Base-by-base conservation (phyloP, 2,888 invertebrate genomes). In the Darwinula stevensoni region DNA sequence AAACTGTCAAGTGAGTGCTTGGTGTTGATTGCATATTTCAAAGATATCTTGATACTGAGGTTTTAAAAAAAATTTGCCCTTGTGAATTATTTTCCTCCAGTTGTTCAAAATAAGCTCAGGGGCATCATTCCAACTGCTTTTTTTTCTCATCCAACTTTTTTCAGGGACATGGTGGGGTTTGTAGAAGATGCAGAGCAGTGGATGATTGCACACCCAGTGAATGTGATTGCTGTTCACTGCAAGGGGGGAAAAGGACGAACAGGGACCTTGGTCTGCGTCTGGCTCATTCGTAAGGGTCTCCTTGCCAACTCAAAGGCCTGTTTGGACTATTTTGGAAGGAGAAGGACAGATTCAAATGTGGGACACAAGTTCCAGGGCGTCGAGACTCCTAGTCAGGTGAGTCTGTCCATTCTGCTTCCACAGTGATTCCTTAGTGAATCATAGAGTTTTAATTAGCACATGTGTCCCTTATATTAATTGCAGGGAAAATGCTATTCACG, bases 201-300 rank as follows among this genome's bases (percentile, higher is more conserved):
- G 49, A 45, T 57, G 43, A 42, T 42, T 14, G 40, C 40, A 4
- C 47, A 54, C 37, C 43, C 46, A n/a, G 31, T 41, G 9, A 56
- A 57, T 41, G 47, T 57, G 5, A 52, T 57, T 17, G 55, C 54
- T 9, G 51, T 58, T n/a, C 57, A 57, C 40, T 57, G 57, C 42
- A 57, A 57, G 42, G 57, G 57, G 12, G 57, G 57, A 2, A 57
- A 57, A 42, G 57, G 57, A 2, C 46, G 57, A 14, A 57, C 57
- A 4, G 57, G 57, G 11, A 54, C 56, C 14, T 52, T 57, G 48
- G 52, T 57, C 31, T 57, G 56, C 42, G 47, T 50, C 13, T 55
- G 54, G 52, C 45, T 57, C 4, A 48, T 57, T 2, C 52, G 54
- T 38, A 49, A 48, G 37, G 53, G 51, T 3, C 39, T 51, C 14